These are phyloP conservation scores for Drosophila siamana DNA, from an alignment of 2,888 invertebrate species.

Conservation along the genomic window DNA sequence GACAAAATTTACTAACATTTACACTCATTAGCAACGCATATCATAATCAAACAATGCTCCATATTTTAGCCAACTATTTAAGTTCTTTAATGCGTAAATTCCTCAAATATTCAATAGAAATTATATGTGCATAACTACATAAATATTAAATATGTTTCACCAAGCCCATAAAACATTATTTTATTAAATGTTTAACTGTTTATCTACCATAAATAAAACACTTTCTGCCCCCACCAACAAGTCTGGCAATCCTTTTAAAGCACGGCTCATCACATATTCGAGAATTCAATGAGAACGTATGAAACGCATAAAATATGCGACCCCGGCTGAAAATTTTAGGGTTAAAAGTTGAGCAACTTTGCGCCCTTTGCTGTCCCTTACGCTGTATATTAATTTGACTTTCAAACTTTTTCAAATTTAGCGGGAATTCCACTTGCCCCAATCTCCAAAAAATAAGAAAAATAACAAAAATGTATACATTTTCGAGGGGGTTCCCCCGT, in stretches of 20 bases:
- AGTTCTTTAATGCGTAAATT: too few species aligned
- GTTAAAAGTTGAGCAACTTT: constrained; percentile 9
- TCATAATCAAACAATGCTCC: too few species aligned
- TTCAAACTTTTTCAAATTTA: constrained; percentile 16
- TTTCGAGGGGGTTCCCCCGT: background rate
- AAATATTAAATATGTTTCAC: too few species aligned
- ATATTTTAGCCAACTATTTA: too few species aligned
- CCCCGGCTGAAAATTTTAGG: background rate
- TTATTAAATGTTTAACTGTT: too few species aligned
- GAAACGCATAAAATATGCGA: background rate
- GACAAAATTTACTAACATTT: too few species aligned
- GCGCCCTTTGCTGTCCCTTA: constrained; percentile 2
- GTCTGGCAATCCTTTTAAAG: background rate
- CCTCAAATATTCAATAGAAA: too few species aligned
- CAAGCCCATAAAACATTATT: too few species aligned
- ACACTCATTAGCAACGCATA: too few species aligned
- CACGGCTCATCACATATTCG: background rate
- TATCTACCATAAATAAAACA: background rate
- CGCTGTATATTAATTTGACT: constrained; percentile 6
- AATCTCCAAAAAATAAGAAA: background rate
- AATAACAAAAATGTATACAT: background rate
- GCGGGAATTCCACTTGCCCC: background rate
- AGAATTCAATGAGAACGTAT: background rate
- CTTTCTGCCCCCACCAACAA: background rate
- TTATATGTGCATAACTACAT: too few species aligned